Conservation (phyloP, 2,797 vertebrate species). For the Gallinago nigripennis region DNA sequence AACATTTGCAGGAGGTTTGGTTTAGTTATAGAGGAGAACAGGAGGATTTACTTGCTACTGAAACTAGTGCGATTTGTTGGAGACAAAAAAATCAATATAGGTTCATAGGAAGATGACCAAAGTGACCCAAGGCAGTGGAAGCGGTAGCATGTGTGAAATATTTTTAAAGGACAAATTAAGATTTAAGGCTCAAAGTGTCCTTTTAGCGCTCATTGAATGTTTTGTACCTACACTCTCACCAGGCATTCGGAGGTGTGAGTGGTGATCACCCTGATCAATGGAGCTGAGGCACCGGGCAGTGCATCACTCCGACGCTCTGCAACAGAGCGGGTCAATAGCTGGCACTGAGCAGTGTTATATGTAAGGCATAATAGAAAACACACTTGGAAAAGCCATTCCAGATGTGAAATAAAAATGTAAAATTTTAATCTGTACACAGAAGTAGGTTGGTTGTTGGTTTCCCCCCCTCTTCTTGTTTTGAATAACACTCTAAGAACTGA, state of each 20-base stretch:
- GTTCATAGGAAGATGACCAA: conserved; percentile 54
- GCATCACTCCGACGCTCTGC: background rate
- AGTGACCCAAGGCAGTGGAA: conserved; percentile 31
- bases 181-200: conserved; percentile 40
- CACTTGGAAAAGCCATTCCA: background rate
- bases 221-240: background rate
- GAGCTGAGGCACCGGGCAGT: background rate
- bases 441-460: background rate
- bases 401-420: background rate
- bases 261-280: background rate
- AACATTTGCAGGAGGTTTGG: background rate
- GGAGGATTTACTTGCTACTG: conserved; percentile 26
- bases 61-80: conserved; percentile 16
- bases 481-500: background rate
- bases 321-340: background rate
- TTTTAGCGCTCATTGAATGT: background rate
- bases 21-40: conserved; percentile 27
- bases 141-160: conserved; percentile 31
- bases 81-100: conserved; percentile 42
- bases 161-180: conserved; percentile 48
- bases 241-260: background rate
- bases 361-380: background rate
- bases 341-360: background rate
- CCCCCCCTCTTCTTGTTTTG: background rate
- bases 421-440: background rate